Evolutionary conservation across 2,113 vertebrate species (phyloP), one percentile per base, ranked within the genome.

Genomic region (Amphiprion percula): DNA sequence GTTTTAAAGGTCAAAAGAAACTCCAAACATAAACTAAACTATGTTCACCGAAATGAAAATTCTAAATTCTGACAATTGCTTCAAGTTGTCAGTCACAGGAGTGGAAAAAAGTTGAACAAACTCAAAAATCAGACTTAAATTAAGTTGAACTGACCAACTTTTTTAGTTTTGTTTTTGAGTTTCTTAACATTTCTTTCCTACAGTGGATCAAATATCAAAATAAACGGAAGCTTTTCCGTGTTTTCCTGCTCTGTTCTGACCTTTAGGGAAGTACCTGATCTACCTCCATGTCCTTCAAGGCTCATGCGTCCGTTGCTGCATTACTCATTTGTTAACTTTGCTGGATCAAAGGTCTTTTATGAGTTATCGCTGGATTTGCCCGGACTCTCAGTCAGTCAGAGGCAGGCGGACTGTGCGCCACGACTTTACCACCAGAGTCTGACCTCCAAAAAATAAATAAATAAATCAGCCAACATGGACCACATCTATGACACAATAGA

Each of bases 261-360:
- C 15, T 21, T 53, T 11, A 14, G 12, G 14, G 1, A n/a, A 9
- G 3, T 64, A 49, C 3, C 47, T 24, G 46, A 17, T 1, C n/a
- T n/a, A n/a, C 26, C 10, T 23, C 2, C 1, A 5, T 23, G 82
- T 58, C 84, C 77, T 73, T 87, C 79, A 77, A 84, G 77, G 47
- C 19, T 1, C 50, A 1, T 50, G 41, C 24, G 71, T 23, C 37
- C 0, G 17, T 12, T 30, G 64, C 26, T 73, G 67, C 74, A 58
- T 79, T 44, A 58, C 68, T 83, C 76, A 85, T 74, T 53, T 4
- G 82, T 88, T 88, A 91, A 88, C 88, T 84, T 26, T 21, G 33
- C 28, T 21, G 83, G 94, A 85, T 75, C 94, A 95, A 95, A 95
- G 94, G 93, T 95, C 94, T 60, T 76, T 83, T 70, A 69, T 83